These are phyloP conservation scores for Zaprionus lachaisei DNA, from an alignment of 1,140 invertebrate species.

Conservation along the genomic window DNA sequence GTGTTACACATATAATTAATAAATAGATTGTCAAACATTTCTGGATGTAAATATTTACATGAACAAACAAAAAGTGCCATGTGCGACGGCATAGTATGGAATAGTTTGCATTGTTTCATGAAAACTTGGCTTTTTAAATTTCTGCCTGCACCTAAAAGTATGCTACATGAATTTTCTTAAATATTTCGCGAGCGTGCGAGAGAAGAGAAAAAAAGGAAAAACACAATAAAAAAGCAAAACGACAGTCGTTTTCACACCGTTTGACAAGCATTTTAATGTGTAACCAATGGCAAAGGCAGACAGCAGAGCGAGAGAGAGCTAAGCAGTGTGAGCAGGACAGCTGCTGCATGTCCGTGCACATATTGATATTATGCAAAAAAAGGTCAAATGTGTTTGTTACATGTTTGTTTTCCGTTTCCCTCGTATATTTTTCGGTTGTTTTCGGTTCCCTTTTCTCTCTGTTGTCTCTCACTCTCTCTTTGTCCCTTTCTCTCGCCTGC, in stretches of 20 bases:
- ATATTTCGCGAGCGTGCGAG: conserved; percentile 8
- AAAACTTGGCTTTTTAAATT: conserved; percentile 18
- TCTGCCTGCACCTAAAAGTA: not conserved
- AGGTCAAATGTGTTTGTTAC: conserved; percentile 79
- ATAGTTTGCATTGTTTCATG: not conserved
- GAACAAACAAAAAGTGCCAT: not conserved
- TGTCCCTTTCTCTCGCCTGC: conserved; percentile 21
- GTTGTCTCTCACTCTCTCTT: not conserved
- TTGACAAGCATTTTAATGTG: conserved; percentile 77
- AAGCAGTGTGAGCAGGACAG: conserved; percentile 25
- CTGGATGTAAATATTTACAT: not conserved
- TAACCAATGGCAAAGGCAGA: conserved; percentile 53
- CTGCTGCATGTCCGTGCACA: conserved; percentile 51
- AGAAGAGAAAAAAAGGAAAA: conserved; percentile 15
- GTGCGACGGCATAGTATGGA: not conserved
- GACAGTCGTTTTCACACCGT: conserved; percentile 75
- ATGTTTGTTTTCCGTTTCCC: conserved; percentile 43
- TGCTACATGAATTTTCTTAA: conserved; percentile 20
- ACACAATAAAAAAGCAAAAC: conserved; percentile 55
- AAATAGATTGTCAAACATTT: not conserved
- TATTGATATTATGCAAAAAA: conserved; percentile 77
- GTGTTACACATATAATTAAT: not conserved
- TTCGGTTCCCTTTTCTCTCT: not conserved
- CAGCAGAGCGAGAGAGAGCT: conserved; percentile 2
- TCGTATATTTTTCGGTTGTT: conserved; percentile 13